phyloP scores from a whole-genome alignment of 2,113 vertebrate genomes.

The Gallinago media region DNA sequence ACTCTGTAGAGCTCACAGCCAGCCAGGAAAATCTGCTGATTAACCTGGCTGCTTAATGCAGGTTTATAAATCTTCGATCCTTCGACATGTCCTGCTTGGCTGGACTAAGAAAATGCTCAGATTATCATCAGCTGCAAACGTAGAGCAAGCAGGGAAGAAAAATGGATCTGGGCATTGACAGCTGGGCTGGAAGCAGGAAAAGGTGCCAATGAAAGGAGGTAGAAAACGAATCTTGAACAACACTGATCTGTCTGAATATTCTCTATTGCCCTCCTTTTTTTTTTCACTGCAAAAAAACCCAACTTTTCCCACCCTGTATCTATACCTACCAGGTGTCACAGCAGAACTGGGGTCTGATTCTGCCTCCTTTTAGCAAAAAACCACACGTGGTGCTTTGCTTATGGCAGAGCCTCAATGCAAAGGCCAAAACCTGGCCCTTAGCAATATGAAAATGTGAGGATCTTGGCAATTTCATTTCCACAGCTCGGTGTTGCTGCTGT shows the following conservation, averaged over 20 bases:
- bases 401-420: neutral
- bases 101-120: neutral
- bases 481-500: neutral
- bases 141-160: neutral
- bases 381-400: neutral
- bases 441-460: neutral
- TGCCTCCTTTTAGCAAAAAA: neutral
- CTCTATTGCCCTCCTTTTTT: neutral
- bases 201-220: rapidly evolving
- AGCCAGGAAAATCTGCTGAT: neutral
- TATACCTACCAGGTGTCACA: neutral
- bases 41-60: neutral
- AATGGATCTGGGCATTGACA: neutral
- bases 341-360: neutral
- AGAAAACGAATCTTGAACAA: neutral
- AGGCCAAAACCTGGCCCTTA: neutral
- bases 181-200: neutral
- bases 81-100: neutral
- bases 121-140: neutral
- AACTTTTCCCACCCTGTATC: neutral
- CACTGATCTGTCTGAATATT: neutral
- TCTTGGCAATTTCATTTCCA: neutral
- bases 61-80: neutral
- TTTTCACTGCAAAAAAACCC: neutral
- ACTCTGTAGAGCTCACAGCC: neutral